These are phyloP conservation scores for Parasteatoda lunata DNA, from an alignment of 2,888 invertebrate genomes.

Conservation along the genomic window DNA sequence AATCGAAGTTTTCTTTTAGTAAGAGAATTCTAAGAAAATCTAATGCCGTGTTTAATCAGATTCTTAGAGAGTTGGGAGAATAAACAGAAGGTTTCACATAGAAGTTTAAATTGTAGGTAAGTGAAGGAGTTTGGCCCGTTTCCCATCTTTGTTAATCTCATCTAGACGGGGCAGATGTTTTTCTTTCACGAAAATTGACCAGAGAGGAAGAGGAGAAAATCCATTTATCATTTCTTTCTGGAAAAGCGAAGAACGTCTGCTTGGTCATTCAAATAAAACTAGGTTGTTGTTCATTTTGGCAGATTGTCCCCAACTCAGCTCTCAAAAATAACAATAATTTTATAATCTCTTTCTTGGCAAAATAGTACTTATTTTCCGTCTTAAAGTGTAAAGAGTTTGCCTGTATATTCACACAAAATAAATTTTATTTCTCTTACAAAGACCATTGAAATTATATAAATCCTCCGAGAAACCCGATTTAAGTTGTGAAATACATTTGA, in stretches of 20 bases:
- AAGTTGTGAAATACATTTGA: too few species aligned
- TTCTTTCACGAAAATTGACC: constrained; percentile 51
- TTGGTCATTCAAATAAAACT: constrained; percentile 43
- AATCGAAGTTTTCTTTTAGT: too few species aligned
- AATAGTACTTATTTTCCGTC: background rate
- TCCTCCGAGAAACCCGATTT: too few species aligned
- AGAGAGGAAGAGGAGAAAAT: constrained; percentile 18
- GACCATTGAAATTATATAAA: too few species aligned
- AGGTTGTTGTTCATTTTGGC: constrained; percentile 25
- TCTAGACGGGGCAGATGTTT: constrained; percentile 49
- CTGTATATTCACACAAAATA: too few species aligned
- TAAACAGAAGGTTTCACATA: too few species aligned
- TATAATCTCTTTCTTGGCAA: background rate
- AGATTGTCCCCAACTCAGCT: constrained; percentile 7
- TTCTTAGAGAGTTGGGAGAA: too few species aligned
- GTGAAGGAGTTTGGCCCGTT: constrained; percentile 43
- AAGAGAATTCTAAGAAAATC: too few species aligned
- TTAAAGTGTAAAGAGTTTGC: too few species aligned
- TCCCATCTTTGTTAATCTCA: constrained; percentile 57
- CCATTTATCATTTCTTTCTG: constrained; percentile 47
- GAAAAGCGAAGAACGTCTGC: constrained; percentile 29
- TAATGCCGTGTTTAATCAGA: too few species aligned
- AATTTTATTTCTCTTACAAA: too few species aligned
- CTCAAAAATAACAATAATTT: background rate
- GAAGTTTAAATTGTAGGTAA: constrained; percentile 31